These are phyloP conservation scores for Campaea margaritaria DNA, from an alignment of 2,888 invertebrate species.

Conservation along the genomic window DNA sequence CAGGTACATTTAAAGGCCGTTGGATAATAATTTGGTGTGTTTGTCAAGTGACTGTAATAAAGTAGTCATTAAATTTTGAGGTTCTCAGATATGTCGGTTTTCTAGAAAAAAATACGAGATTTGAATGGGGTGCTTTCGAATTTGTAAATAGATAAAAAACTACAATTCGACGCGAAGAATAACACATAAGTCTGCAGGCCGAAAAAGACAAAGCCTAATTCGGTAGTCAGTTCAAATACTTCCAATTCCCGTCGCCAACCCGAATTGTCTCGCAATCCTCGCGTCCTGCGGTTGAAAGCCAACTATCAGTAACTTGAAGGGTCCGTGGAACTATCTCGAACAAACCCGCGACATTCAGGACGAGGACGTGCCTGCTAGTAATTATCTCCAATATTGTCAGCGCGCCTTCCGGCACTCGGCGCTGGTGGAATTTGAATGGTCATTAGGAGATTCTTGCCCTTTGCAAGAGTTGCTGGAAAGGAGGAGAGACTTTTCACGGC, in stretches of 20 bases:
- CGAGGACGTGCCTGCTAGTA: conserved; percentile 14
- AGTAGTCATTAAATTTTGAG: no score
- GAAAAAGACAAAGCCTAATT: conserved; percentile 2
- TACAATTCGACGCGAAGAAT: no score
- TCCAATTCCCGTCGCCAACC: conserved; percentile 9
- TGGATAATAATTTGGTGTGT: no score
- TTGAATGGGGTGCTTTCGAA: no score
- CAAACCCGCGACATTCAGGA: conserved; percentile 10
- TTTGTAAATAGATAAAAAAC: no score
- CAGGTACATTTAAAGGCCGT: no score
- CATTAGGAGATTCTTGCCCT: conserved; percentile 26
- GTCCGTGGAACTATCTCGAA: conserved; percentile 19
- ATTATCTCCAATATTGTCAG: conserved; percentile 27
- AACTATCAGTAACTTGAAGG: conserved; percentile 23
- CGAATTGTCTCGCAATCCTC: conserved; percentile 10
- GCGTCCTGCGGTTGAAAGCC: conserved; percentile 21
- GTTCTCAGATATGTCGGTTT: no score
- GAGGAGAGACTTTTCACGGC: background rate
- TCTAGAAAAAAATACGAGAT: no score
- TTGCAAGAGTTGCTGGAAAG: background rate
- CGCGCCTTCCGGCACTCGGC: conserved; percentile 11
- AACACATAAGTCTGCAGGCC: background rate
- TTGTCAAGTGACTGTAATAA: no score
- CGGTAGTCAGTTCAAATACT: conserved; percentile 20
- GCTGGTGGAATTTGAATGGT: conserved; percentile 22